These are phyloP conservation scores for Drosophila ironensis DNA, from an alignment of 1,140 invertebrate genomes.

Conservation along the genomic window DNA sequence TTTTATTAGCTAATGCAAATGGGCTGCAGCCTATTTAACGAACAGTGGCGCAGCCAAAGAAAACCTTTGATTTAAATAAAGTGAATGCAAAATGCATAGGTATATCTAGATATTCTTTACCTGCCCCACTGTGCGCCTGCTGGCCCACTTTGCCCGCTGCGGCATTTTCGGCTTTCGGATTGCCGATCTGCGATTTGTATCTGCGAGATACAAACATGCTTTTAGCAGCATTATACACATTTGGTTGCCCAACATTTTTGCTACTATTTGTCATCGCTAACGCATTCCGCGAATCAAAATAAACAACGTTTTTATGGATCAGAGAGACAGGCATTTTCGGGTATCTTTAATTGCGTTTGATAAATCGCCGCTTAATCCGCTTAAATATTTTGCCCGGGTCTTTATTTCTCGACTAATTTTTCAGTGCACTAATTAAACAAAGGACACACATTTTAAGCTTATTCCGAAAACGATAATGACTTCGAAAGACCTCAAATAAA, in stretches of 20 bases:
- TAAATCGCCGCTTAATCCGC: constrained; percentile 78
- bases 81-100: neutral
- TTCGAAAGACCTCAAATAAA: constrained; percentile 58
- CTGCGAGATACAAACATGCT: constrained; percentile 71
- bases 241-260: constrained; percentile 77
- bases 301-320: constrained; percentile 26
- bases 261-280: constrained; percentile 75
- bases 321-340: constrained; percentile 37
- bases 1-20: constrained; percentile 20
- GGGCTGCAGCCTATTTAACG: neutral
- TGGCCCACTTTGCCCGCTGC: constrained; percentile 53
- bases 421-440: constrained; percentile 76
- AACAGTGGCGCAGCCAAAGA: neutral
- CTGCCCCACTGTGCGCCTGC: constrained; percentile 24
- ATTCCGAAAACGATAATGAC: neutral
- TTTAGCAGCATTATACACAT: constrained; percentile 80
- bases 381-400: constrained; percentile 49
- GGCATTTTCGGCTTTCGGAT: constrained; percentile 17
- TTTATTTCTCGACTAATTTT: constrained; percentile 60
- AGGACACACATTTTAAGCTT: constrained; percentile 67
- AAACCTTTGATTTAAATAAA: neutral
- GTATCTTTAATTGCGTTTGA: constrained; percentile 77
- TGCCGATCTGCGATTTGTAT: constrained; percentile 69
- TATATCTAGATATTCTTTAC: neutral
- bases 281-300: constrained; percentile 65